Evolutionary conservation across 37 sponge, comb jelly and placozoan species (phyloP).

Genomic region (Hormiphora californensis): DNA sequence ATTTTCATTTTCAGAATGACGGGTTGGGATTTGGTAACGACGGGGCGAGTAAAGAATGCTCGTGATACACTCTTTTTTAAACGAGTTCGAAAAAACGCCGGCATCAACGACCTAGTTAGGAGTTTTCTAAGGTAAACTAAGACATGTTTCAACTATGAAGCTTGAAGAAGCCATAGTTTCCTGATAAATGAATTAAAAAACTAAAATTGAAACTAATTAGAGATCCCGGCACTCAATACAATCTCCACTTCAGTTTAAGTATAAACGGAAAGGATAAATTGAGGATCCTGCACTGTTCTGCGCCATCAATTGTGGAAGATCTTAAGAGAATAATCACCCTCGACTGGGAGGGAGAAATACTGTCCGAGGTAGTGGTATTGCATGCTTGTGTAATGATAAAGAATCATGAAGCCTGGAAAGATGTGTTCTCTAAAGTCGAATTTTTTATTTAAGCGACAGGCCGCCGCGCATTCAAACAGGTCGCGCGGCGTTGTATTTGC

Average conservation of each 20-base stretch:
- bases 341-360: conserved; percentile 42
- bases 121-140: conserved; percentile 51
- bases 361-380: neutral
- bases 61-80: conserved; percentile 37
- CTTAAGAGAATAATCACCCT: neutral
- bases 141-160: too few species aligned
- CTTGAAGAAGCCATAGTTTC: too few species aligned
- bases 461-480: too few species aligned
- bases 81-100: neutral
- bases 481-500: too few species aligned
- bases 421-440: too few species aligned
- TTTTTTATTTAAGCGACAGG: too few species aligned
- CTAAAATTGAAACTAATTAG: too few species aligned
- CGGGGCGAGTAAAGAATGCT: conserved; percentile 20
- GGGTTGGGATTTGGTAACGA: conserved; percentile 32
- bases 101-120: conserved; percentile 38
- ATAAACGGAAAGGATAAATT: conserved; percentile 33
- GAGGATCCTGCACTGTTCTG: conserved; percentile 28
- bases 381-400: neutral
- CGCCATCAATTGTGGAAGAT: conserved; percentile 11
- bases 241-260: conserved; percentile 46
- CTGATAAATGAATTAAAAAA: too few species aligned
- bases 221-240: too few species aligned
- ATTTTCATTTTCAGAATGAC: too few species aligned
- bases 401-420: too few species aligned